phyloP scores from a whole-genome alignment of 92 coral and sea anemone genomes.

The Palythoa heliodiscus region DNA sequence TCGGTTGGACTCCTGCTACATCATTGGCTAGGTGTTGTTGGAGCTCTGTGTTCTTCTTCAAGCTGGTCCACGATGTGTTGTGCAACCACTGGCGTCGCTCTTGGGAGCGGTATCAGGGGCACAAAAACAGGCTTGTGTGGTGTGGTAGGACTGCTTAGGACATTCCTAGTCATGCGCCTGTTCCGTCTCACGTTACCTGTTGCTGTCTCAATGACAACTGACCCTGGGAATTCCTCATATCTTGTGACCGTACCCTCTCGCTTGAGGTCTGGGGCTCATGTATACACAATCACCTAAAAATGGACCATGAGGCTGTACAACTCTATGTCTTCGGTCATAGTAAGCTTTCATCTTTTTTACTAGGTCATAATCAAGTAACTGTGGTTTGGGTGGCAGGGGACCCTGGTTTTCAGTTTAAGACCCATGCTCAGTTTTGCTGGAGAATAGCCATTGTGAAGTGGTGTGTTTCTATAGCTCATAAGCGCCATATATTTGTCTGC shows the following conservation, averaged over 20 bases:
- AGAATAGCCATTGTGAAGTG: conserved; percentile 39
- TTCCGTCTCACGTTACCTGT: neutral
- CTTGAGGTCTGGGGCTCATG: neutral
- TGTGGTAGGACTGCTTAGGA: neutral
- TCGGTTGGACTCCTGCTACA: neutral
- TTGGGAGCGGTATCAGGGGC: neutral
- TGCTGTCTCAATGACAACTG: neutral
- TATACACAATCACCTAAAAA: neutral
- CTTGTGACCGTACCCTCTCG: neutral
- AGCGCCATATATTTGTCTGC: conserved; percentile 47
- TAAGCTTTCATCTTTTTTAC: conserved; percentile 26
- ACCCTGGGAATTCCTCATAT: neutral
- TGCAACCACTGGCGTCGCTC: neutral
- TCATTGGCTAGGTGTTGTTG: neutral
- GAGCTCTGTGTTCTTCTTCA: neutral
- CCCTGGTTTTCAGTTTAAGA: conserved; percentile 2
- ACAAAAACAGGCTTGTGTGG: neutral
- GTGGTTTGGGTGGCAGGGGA: conserved; percentile 23
- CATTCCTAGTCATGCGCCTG: neutral
- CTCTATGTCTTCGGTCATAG: neutral
- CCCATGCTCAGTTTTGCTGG: conserved; percentile 45
- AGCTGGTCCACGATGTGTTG: neutral
- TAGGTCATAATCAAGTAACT: conserved; percentile 36
- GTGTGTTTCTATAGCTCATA: conserved; percentile 36
- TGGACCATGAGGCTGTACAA: neutral